Conservation (phyloP, 2,113 vertebrate genomes). For the Psephotus haematonotus region DNA sequence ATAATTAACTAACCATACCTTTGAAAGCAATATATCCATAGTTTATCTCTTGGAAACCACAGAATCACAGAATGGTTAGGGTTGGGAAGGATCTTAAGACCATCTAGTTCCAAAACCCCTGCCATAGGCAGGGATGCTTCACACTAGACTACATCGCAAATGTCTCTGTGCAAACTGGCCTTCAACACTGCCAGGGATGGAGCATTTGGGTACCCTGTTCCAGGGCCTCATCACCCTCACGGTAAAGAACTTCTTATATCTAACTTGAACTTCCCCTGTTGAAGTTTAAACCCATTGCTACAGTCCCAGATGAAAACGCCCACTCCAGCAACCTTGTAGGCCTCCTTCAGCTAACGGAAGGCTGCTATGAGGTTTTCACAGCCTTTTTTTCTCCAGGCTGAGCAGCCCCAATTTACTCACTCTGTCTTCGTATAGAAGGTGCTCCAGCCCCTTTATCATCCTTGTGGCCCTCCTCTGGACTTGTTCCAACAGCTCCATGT, state of each 20-base stretch:
- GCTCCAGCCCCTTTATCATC: background rate
- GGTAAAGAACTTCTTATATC: background rate
- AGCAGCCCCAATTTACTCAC: background rate
- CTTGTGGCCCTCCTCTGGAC: background rate
- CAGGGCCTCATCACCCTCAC: background rate
- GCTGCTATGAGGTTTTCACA: background rate
- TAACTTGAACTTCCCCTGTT: background rate
- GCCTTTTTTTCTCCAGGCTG: background rate
- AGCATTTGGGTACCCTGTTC: background rate
- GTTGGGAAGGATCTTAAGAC: background rate
- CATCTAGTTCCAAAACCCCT: background rate
- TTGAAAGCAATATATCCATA: background rate
- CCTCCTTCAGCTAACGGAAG: background rate
- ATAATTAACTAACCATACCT: background rate
- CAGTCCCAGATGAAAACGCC: background rate
- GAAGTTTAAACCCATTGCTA: background rate
- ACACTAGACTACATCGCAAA: background rate
- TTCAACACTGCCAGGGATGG: background rate
- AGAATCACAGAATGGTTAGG: background rate
- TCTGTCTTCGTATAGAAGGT: background rate
- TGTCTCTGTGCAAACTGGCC: background rate
- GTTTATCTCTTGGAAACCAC: background rate
- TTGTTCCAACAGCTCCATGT: background rate
- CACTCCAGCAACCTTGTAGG: background rate
- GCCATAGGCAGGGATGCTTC: background rate